phyloP scores from a whole-genome alignment of 1,140 invertebrate species.

The Leucophenga varia region DNA sequence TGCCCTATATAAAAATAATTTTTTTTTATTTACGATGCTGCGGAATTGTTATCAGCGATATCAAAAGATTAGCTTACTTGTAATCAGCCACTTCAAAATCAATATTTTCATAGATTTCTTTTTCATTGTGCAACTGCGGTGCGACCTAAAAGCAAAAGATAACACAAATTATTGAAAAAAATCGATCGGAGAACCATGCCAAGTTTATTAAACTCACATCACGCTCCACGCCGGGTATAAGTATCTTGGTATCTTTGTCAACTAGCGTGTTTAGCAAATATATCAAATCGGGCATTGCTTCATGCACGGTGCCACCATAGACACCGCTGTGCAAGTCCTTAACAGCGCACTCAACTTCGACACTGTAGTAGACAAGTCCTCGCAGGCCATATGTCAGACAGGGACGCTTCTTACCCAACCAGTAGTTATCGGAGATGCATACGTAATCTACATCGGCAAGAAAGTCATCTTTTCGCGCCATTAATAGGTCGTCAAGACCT shows the following conservation, averaged over 20 bases:
- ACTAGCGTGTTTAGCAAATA: slow-evolving; percentile 81
- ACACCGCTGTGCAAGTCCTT: slow-evolving; percentile 96
- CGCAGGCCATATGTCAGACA: slow-evolving; percentile 96
- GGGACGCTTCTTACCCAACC: slow-evolving; percentile 94
- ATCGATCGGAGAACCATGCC: too few relatives aligned
- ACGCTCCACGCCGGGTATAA: slow-evolving; percentile 77
- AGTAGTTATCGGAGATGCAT: slow-evolving; percentile 99
- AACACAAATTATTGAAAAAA: neutral
- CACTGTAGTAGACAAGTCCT: slow-evolving; percentile 89
- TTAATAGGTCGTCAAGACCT: slow-evolving; percentile 87
- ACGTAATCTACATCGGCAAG: slow-evolving; percentile 87
- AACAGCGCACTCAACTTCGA: slow-evolving; percentile 85
- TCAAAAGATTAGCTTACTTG: slow-evolving; percentile 56
- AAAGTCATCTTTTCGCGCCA: slow-evolving; percentile 74
- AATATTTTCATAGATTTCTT: slow-evolving; percentile 78
- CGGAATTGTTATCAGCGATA: too few relatives aligned
- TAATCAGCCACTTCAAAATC: slow-evolving; percentile 89
- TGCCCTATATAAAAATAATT: slow-evolving; percentile 45
- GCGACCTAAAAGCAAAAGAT: slow-evolving; percentile 30
- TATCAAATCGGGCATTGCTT: slow-evolving; percentile 88
- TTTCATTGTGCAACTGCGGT: slow-evolving; percentile 71
- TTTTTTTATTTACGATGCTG: slow-evolving; percentile 26
- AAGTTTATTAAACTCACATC: slow-evolving; percentile 61
- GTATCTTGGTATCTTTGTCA: slow-evolving; percentile 81
- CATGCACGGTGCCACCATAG: slow-evolving; percentile 87